Base-by-base conservation (phyloP, 2,888 invertebrate species). In the Tridacna gigas region DNA sequence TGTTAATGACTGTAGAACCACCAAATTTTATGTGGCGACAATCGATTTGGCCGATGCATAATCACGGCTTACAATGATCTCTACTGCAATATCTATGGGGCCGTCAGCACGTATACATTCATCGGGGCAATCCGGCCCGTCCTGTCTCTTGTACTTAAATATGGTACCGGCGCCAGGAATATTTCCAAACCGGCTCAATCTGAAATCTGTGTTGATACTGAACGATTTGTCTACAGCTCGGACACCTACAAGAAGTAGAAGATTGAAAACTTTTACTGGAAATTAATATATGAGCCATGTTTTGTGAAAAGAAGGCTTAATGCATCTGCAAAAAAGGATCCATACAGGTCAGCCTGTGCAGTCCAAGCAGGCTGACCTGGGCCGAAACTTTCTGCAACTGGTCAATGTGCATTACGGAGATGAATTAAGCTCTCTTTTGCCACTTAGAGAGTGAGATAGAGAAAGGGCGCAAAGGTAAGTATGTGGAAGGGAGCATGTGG, bases 101-200 rank as follows among this genome's bases (percentile, higher is more conserved):
- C 98, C 98, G 66, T 96, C 96, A 28, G 97, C 96, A 67, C 96
- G 96, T 77, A 98, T 96, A 92, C 96, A 96, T 95, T 98, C 98
- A 18, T 93, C 93, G 0, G 92, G 92, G 74, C 93, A 94, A n/a
- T 91, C 88, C 0, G 79, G 76, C 2, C 89, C 87, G 0, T 77
- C 73, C 0, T 90, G 81, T 37, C 93, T 88, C 84, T 97, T 96
- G 95, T 98, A 98, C 79, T 96, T 96, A 94, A 98, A 97, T 84
- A 96, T 96, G 0, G 97, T 96, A 0, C 98, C 98, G 11, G 96
- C 97, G 11, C 94, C 97, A 89, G 97, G 96, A 92, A 97, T 97
- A 56, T 96, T 96, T 56, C 97, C 97, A 90, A 97, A 96, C 90
- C 96, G 96, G 89, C 97, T 97, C 84, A 97, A 96, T 81, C 96